Conservation (phyloP, 2,888 invertebrate species). For the Zhuqinia jingwanae region DNA sequence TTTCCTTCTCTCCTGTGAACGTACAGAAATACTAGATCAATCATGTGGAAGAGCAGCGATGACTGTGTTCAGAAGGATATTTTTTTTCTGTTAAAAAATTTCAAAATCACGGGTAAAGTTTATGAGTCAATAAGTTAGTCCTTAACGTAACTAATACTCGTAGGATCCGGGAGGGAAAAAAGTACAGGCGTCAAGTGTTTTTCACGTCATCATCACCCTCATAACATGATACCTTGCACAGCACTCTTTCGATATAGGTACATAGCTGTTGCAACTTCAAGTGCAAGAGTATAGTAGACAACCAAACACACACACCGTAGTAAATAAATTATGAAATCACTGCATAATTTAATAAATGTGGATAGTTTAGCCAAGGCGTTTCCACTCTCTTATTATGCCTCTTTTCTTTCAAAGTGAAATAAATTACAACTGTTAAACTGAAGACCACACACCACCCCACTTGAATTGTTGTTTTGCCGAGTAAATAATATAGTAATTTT, state of each 20-base stretch:
- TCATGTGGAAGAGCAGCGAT: neutral
- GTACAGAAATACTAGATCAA: neutral
- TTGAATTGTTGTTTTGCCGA: neutral
- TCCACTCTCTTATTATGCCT: neutral
- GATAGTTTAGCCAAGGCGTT: neutral
- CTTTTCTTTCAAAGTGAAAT: neutral
- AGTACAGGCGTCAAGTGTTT: neutral
- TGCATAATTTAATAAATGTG: slow-evolving; percentile 57
- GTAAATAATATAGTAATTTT: slow-evolving; percentile 10
- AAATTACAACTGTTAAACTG: neutral
- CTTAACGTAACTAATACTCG: neutral
- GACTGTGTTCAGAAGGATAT: no score
- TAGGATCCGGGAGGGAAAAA: no score
- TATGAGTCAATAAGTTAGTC: neutral
- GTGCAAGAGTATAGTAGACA: no score
- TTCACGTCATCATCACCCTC: slow-evolving; percentile 20
- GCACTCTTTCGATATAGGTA: no score
- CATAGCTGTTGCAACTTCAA: no score
- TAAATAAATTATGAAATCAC: slow-evolving; percentile 51
- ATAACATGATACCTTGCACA: no score
- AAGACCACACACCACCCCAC: neutral
- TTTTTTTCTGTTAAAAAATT: no score
- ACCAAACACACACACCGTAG: neutral
- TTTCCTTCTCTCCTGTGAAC: neutral
- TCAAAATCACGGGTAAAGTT: neutral